Evolutionary conservation across 1,140 invertebrate genomes (phyloP), one percentile per base, ranked within the genome.

Genomic region (Ganaspis sp.): DNA sequence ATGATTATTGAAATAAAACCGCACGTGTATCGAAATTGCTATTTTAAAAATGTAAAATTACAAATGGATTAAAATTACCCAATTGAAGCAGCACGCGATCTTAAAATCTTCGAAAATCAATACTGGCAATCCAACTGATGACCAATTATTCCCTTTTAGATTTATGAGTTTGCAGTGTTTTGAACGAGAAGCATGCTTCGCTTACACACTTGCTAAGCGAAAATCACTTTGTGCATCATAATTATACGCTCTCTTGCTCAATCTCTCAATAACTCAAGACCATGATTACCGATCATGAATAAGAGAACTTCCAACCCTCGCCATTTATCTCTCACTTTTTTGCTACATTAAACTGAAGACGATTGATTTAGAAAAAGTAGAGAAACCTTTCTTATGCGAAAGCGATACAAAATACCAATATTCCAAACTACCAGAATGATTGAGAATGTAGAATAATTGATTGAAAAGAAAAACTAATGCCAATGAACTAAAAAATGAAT

Each of bases 111-210:
- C 84, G 85, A 87, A 86, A 87, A 90, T 90, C 88, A 90, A 89
- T 87, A 89, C 84, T 81, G 78, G 81, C 81, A 84, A 90, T 88
- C 85, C 82, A 83, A 82, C 83, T 86, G 79, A 82, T 83, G 81
- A 84, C 87, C 86, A 89, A 89, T 90, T 90, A 90, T 90, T 90
- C 89, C 85, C 88, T 83, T 83, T 86, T 85, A 88, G 87, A 90
- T 90, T 90, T 90, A 90, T 89, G 88, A 89, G 87, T 90, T 88
- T 89, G 86, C 85, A 81, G 81, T 85, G 82, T 81, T 81, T 78
- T 70, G 79, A 81, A 83, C 78, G 73, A 83, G 84, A 77, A 86
- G 78, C 78, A 78, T 72, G 73, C 73, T 74, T 74, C 79, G 71
- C 40, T 75, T 75, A 69, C 74, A 74, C n/a, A n/a, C 84, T 82